These are phyloP conservation scores for Liparis tanakae DNA, from an alignment of 2,797 vertebrate genomes.

Conservation along the genomic window DNA sequence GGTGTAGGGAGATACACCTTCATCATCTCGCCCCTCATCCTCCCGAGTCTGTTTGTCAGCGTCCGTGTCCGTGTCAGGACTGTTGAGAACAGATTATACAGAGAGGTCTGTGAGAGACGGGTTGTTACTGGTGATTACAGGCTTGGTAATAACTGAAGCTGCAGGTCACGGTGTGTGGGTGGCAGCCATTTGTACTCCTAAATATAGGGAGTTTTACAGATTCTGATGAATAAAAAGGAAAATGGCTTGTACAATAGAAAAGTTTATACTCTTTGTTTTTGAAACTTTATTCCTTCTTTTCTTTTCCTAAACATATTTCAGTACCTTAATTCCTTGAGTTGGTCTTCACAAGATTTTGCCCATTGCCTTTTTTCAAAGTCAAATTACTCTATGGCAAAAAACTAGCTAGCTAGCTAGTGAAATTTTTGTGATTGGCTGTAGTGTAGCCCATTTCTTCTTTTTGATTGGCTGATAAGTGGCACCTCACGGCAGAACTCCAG, in stretches of 20 bases:
- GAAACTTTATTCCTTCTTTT: neutral
- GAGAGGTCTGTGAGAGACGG: conserved; percentile 12
- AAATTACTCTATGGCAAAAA: neutral
- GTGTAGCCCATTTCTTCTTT: no score
- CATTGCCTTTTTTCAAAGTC: neutral
- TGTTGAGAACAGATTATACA: conserved; percentile 16
- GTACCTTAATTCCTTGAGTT: neutral
- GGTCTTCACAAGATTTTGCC: neutral
- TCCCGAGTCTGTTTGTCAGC: neutral
- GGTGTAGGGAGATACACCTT: neutral
- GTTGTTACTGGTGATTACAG: conserved; percentile 42
- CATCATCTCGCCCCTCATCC: conserved; percentile 4
- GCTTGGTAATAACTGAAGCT: conserved; percentile 28
- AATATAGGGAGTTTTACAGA: conserved; percentile 5
- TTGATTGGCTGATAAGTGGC: no score
- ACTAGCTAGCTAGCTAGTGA: no score
- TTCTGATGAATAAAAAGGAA: neutral
- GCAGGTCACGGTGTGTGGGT: conserved; percentile 20
- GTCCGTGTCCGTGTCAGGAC: conserved; percentile 3
- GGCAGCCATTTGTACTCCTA: neutral
- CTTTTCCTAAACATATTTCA: neutral
- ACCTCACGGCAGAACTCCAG: no score
- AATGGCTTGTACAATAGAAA: neutral
- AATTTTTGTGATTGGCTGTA: no score
- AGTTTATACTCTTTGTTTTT: neutral